Evolutionary conservation across 2,113 vertebrate species (phyloP), one percentile per base, ranked within the genome.

Genomic region (Phrynosoma blainvillii): DNA sequence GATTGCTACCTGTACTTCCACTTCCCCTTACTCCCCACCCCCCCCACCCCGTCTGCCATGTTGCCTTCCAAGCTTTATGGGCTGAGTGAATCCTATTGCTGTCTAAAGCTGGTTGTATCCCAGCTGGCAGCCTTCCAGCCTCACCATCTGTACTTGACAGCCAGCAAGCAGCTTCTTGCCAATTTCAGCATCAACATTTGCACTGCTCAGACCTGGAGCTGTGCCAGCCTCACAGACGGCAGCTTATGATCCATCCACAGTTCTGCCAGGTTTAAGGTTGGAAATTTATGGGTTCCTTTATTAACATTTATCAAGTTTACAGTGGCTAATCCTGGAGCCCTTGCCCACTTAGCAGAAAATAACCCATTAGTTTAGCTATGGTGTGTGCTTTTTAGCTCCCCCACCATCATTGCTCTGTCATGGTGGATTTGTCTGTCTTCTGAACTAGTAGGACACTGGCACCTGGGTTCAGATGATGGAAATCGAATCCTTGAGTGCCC

Each of bases 291-390:
- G 88, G 85, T 82, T 94, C 85, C 92, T 92, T 93, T 88, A 94
- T 91, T 90, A 92, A 88, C 92, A 93, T 92, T 95, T 93, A 93
- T 94, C 94, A 95, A 36, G 10, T 83, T 89, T 85, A 91, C 86
- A 90, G 87, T 88, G 85, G 56, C 90, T 95, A 94, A 92, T 93
- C 88, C 89, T 90, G 59, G 88, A 89, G 90, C 91, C 91, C 94
- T 94, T 93, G 91, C 93, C 91, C 94, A 95, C 91, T 94, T 94
- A 92, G 92, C 90, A 95, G 93, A 94, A 94, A 95, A 96, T 91
- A 90, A 89, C 84, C 94, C 89, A 83, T 84, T 90, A 90, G 85
- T 93, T 88, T 94, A 88, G 89, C 93, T 91, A 91, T 89, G 85
- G 89, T 85, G 62, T 91, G 88, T 92, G 93, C 88, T 90, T 90